Conservation (phyloP, 2,888 invertebrate genomes). For the Melieria crassipennis region DNA sequence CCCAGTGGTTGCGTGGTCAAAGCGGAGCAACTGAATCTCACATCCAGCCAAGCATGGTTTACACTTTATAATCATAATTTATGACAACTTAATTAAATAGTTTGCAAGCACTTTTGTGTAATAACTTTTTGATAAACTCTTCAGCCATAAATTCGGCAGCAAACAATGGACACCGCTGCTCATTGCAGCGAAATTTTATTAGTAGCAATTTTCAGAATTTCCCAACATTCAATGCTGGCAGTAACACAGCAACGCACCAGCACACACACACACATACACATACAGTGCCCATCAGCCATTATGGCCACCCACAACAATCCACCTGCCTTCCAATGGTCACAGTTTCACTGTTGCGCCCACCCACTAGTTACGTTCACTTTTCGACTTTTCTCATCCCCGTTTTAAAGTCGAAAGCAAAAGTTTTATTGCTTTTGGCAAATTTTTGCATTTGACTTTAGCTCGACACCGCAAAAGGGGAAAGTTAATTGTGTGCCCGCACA, state of each 20-base stretch:
- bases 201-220: no score
- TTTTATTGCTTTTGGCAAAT: constrained; percentile 24
- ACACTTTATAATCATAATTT: constrained; percentile 8
- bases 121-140: neutral
- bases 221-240: neutral
- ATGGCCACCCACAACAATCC: neutral
- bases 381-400: neutral
- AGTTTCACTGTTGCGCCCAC: no score
- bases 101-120: neutral
- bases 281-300: neutral
- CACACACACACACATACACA: neutral
- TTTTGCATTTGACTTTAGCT: constrained; percentile 24
- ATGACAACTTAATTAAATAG: constrained; percentile 11
- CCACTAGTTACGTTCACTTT: no score
- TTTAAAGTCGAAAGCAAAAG: constrained; percentile 24
- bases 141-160: neutral
- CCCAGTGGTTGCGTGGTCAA: no score
- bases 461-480: constrained; percentile 4
- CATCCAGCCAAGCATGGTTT: no score
- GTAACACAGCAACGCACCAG: constrained; percentile 5
- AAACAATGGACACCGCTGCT: neutral
- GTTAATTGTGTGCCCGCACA: no score
- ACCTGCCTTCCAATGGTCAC: no score
- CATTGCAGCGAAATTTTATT: no score
- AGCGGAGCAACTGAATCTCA: no score